Percentiles rank a stretch among this genome's conserved stretches.
phyloP scores from a whole-genome alignment of 2,888 invertebrate species.

The Andrena hattorfiana region DNA sequence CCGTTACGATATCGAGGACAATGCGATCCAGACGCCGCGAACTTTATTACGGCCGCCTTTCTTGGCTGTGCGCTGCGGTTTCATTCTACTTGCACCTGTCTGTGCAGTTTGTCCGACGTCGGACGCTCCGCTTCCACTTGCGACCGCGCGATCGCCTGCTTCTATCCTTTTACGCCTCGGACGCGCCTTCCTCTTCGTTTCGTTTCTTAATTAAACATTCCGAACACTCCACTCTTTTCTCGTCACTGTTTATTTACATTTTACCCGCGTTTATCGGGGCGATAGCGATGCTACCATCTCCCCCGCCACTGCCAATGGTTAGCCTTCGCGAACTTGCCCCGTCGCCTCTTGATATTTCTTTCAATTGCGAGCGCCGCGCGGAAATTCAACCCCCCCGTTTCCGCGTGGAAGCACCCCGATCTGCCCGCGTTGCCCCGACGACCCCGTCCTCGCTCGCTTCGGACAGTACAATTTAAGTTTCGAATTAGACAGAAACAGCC shows the following conservation, averaged over 20 bases:
- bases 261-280: background rate
- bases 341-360: background rate
- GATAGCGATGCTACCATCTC: background rate
- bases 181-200: background rate
- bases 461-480: conserved; percentile 65
- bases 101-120: conserved; percentile 32
- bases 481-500: conserved; percentile 56
- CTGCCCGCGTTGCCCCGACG: conserved; percentile 34
- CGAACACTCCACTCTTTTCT: background rate
- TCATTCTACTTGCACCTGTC: conserved; percentile 42
- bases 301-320: background rate
- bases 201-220: background rate
- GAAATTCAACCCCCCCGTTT: conserved; percentile 16
- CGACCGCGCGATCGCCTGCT: background rate
- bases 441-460: conserved; percentile 23
- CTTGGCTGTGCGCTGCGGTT: conserved; percentile 34
- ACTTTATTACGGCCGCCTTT: conserved; percentile 49
- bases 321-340: background rate
- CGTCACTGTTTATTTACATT: background rate
- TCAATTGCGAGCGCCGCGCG: background rate
- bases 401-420: background rate
- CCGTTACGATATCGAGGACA: conserved; percentile 38
- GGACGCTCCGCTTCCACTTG: conserved; percentile 43
- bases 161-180: background rate
- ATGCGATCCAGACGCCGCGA: conserved; percentile 35